phyloP scores from a whole-genome alignment of 1,140 invertebrate species.

The Penaeus indicus region DNA sequence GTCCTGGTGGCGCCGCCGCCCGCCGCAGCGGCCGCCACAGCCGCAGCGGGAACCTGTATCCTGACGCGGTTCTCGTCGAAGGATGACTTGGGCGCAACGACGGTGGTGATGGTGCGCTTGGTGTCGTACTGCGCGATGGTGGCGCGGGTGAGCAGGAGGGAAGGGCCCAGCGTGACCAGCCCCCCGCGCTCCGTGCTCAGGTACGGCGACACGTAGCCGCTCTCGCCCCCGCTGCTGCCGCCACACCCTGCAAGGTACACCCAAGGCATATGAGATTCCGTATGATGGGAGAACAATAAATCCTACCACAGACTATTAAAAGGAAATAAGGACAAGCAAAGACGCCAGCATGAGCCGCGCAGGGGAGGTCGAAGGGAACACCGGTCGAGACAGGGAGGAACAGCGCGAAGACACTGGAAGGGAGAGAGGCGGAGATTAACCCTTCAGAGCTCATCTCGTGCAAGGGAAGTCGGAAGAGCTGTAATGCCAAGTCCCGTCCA shows the following conservation, averaged over 20 bases:
- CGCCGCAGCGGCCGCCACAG: constrained; percentile 6
- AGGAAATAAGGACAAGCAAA: too few relatives aligned
- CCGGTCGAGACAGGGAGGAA: too few relatives aligned
- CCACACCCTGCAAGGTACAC: constrained; percentile 37
- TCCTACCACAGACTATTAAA: too few relatives aligned
- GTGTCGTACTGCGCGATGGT: constrained; percentile 60
- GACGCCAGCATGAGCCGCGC: too few relatives aligned
- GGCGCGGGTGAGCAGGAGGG: constrained; percentile 44
- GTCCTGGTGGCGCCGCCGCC: background rate
- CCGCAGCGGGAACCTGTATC: constrained; percentile 53
- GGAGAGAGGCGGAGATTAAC: too few relatives aligned
- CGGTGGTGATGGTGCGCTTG: constrained; percentile 57
- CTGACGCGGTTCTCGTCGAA: constrained; percentile 58
- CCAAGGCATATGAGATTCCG: too few relatives aligned
- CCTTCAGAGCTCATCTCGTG: too few relatives aligned
- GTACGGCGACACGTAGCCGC: constrained; percentile 51
- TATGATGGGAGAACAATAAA: too few relatives aligned
- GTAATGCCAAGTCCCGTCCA: too few relatives aligned
- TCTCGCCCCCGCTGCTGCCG: constrained; percentile 52
- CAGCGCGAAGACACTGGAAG: too few relatives aligned
- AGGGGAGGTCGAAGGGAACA: too few relatives aligned
- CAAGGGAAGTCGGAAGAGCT: too few relatives aligned
- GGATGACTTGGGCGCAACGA: constrained; percentile 49
- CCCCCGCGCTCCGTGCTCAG: constrained; percentile 37
- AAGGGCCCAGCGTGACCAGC: constrained; percentile 35